Evolutionary conservation across 1,140 invertebrate genomes (phyloP).

Genomic region (Drosophila willistoni): DNA sequence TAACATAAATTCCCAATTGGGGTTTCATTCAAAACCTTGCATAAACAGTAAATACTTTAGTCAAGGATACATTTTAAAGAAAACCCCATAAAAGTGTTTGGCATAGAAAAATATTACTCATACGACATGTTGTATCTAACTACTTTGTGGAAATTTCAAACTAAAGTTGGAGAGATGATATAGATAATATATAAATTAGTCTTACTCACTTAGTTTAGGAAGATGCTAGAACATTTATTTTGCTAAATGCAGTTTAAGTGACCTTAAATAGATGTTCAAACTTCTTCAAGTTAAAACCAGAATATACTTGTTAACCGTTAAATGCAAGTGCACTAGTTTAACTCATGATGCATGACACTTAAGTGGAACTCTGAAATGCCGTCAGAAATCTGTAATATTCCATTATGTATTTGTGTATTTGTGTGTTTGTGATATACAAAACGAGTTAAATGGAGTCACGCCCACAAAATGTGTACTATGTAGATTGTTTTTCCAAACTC

Average conservation of each 20-base stretch:
- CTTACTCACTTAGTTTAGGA: no score
- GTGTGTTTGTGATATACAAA: background rate
- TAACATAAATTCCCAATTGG: background rate
- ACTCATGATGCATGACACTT: background rate
- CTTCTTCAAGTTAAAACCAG: background rate
- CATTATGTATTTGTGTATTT: background rate
- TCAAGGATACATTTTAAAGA: background rate
- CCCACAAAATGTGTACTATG: constrained; percentile 15
- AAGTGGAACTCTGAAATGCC: background rate
- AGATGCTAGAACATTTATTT: no score
- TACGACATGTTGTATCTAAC: background rate
- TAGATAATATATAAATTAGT: no score
- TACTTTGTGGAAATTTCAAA: no score
- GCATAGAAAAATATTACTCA: background rate
- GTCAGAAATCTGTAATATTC: background rate
- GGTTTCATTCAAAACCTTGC: background rate
- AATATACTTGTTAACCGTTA: background rate
- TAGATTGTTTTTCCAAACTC: constrained; percentile 18
- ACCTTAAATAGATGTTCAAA: background rate
- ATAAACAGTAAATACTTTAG: background rate
- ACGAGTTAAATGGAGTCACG: constrained; percentile 2
- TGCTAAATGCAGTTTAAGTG: background rate
- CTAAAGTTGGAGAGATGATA: no score
- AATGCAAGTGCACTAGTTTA: background rate
- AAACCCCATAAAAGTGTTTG: background rate